Conservation (phyloP, 2,113 vertebrate genomes). For the Candoia aspera region DNA sequence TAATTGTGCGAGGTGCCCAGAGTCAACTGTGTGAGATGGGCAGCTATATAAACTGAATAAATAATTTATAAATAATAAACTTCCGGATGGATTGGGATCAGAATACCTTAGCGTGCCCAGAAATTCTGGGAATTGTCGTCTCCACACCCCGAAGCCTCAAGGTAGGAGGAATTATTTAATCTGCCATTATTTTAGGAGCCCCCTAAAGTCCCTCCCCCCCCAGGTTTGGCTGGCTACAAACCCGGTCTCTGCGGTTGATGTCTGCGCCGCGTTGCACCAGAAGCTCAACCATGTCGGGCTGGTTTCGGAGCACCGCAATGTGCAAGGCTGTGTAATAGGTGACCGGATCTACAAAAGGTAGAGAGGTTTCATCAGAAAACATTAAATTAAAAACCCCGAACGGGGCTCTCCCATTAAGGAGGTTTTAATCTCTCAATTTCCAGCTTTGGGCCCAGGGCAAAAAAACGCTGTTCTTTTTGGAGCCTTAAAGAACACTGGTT, state of each 20-base stretch:
- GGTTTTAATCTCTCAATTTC: background rate
- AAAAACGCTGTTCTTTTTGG: background rate
- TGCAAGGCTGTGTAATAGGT: constrained; percentile 93
- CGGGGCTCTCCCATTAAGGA: background rate
- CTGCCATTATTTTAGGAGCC: background rate
- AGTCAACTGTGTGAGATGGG: too few species aligned
- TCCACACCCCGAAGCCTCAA: background rate
- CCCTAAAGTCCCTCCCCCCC: background rate
- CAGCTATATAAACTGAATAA: too few species aligned
- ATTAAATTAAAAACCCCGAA: background rate
- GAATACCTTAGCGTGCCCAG: background rate
- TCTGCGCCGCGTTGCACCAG: constrained; percentile 83
- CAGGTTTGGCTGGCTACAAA: constrained; percentile 42
- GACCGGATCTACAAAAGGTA: constrained; percentile 81
- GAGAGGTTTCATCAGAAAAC: background rate
- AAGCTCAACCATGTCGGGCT: constrained; percentile 81
- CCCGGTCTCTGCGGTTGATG: constrained; percentile 88
- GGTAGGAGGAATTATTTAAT: background rate
- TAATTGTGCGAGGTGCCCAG: too few species aligned
- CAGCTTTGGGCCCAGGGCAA: background rate
- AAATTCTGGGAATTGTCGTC: background rate
- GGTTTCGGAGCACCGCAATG: constrained; percentile 86
- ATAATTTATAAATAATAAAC: too few species aligned
- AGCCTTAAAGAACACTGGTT: too few species aligned
- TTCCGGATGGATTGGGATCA: background rate